phyloP scores from a whole-genome alignment of 2,797 vertebrate species.

The Momotus momota region DNA sequence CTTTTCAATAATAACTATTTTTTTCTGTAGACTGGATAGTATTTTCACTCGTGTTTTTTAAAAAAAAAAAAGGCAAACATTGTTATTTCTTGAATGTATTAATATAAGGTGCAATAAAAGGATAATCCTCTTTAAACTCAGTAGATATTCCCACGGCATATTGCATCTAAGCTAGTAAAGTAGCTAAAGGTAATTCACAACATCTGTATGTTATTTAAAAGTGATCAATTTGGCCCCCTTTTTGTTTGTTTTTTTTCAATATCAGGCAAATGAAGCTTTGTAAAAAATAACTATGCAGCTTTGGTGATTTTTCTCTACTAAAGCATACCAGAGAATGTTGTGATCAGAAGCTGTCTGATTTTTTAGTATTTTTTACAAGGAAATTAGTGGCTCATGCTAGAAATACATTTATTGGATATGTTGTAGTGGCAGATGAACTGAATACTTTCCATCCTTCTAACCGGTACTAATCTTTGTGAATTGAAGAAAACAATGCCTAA shows the following conservation, averaged over 20 bases:
- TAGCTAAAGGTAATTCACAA: not conserved
- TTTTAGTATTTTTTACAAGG: not conserved
- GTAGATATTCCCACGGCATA: not conserved
- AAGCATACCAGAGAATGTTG: not conserved
- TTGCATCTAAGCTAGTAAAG: not conserved
- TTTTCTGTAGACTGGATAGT: not conserved
- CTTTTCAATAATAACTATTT: not conserved
- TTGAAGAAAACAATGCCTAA: not conserved
- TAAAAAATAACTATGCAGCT: not conserved
- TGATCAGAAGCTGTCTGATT: not conserved
- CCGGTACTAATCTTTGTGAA: rapidly evolving
- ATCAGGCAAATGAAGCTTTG: not conserved
- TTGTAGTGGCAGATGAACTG: not conserved
- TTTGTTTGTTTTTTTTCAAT: not conserved
- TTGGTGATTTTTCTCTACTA: not conserved
- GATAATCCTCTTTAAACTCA: not conserved
- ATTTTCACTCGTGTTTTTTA: not conserved
- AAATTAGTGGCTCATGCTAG: not conserved
- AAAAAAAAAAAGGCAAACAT: not conserved
- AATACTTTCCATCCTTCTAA: not conserved
- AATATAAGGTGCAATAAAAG: not conserved
- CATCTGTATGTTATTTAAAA: not conserved
- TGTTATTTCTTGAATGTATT: not conserved
- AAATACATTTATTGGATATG: not conserved
- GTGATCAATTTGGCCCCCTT: not conserved